Evolutionary conservation across 2,113 vertebrate genomes (phyloP).

Genomic region (Hippocampus guttulatus): DNA sequence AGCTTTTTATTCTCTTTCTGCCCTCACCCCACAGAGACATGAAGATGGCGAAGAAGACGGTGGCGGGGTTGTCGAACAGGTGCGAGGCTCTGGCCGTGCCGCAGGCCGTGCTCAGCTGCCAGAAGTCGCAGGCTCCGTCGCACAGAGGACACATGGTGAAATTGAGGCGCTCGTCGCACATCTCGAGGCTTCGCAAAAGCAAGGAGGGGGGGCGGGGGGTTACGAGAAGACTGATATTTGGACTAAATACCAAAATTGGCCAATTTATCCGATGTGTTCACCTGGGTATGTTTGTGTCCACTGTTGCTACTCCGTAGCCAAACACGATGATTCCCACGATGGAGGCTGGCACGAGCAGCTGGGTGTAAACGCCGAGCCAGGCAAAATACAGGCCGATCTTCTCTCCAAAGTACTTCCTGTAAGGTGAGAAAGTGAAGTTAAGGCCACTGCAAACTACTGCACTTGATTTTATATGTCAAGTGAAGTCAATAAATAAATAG

Average conservation of each 20-base stretch:
- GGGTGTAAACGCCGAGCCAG: slow-evolving; percentile 95
- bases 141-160: slow-evolving; percentile 99
- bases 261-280: slow-evolving; percentile 51
- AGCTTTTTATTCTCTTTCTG: no score
- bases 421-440: slow-evolving; percentile 28
- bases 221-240: neutral
- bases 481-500: no score
- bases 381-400: slow-evolving; percentile 98
- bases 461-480: neutral
- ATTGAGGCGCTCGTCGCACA: slow-evolving; percentile 85
- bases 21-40: slow-evolving; percentile 96
- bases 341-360: slow-evolving; percentile 90
- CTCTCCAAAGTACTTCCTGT: slow-evolving; percentile 98
- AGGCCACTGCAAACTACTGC: neutral
- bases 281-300: slow-evolving; percentile 93
- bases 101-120: slow-evolving; percentile 92
- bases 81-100: slow-evolving; percentile 88
- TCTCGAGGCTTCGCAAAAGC: slow-evolving; percentile 78
- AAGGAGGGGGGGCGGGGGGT: neutral
- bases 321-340: slow-evolving; percentile 93
- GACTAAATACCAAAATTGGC: neutral
- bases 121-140: slow-evolving; percentile 90
- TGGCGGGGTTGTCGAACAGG: slow-evolving; percentile 96
- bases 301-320: slow-evolving; percentile 88
- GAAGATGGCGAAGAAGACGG: slow-evolving; percentile 94